A percentile compares a stretch with the other conserved stretches of the same genome.
These are phyloP conservation scores for Drosophila fulvimacula DNA, from an alignment of 2,888 invertebrate species.

Conservation along the genomic window DNA sequence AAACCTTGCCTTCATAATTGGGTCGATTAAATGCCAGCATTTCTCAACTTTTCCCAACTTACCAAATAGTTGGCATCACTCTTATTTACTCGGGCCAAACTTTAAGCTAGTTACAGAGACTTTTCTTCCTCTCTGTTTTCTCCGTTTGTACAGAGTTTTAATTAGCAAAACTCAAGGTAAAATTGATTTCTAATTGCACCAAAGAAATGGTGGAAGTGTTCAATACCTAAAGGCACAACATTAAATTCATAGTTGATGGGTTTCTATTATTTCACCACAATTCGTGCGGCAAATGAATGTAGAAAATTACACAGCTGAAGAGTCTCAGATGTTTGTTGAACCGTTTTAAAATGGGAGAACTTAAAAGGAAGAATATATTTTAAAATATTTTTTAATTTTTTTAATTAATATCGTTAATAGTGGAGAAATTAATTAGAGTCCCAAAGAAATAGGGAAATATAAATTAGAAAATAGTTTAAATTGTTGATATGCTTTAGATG, in stretches of 20 bases:
- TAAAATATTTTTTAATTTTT: too few relatives aligned
- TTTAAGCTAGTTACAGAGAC: constrained; percentile 12
- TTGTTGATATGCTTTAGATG: too few relatives aligned
- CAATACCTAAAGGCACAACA: neutral
- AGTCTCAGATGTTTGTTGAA: neutral
- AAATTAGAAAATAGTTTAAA: too few relatives aligned
- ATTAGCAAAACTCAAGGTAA: constrained; percentile 32
- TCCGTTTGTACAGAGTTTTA: constrained; percentile 35
- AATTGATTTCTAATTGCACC: constrained; percentile 18
- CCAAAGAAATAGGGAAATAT: too few relatives aligned
- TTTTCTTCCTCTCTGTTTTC: neutral
- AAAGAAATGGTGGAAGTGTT: neutral
- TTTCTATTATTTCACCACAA: neutral
- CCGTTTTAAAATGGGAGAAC: too few relatives aligned
- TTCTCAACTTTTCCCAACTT: constrained; percentile 52
- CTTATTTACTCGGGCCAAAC: constrained; percentile 63
- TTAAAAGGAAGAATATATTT: too few relatives aligned
- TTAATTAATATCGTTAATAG: too few relatives aligned
- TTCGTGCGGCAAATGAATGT: too few relatives aligned
- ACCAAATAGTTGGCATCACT: constrained; percentile 67
- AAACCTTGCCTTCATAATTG: constrained; percentile 62
- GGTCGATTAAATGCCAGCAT: constrained; percentile 69
- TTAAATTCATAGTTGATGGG: neutral
- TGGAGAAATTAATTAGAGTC: too few relatives aligned
- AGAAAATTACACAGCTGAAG: neutral